A percentile compares a stretch with the other conserved stretches of the same genome.
Conservation (phyloP, 2,113 vertebrate species). For the Oryzias celebensis region DNA sequence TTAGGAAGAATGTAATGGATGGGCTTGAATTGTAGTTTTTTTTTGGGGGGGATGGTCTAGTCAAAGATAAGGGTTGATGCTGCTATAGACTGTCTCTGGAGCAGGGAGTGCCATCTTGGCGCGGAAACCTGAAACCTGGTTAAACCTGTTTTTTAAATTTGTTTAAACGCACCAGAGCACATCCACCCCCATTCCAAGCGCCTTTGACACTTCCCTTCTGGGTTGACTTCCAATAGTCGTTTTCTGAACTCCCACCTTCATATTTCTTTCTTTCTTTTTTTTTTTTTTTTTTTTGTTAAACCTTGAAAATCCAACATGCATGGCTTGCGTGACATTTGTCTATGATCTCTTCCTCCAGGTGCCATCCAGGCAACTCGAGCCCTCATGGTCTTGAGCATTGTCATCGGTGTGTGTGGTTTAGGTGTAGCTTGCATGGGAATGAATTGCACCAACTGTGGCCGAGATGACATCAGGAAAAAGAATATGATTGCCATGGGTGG, state of each 20-base stretch:
- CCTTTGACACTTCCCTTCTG: background rate
- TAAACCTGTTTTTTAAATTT: constrained; percentile 67
- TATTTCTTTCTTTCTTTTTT: too few relatives aligned
- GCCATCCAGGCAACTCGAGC: constrained; percentile 85
- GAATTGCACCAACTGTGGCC: constrained; percentile 89
- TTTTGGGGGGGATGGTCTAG: too few relatives aligned
- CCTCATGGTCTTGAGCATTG: constrained; percentile 84
- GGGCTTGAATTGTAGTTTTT: too few relatives aligned
- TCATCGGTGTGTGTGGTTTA: constrained; percentile 74
- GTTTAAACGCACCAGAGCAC: constrained; percentile 9
- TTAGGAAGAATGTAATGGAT: too few relatives aligned
- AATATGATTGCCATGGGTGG: constrained; percentile 83
- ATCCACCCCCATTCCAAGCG: background rate
- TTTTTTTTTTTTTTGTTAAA: too few relatives aligned
- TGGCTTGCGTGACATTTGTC: background rate
- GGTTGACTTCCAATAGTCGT: too few relatives aligned
- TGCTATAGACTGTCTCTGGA: background rate
- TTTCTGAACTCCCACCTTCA: too few relatives aligned
- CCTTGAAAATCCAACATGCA: too few relatives aligned
- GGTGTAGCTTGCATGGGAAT: constrained; percentile 84
- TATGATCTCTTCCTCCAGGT: constrained; percentile 58
- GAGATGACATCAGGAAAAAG: constrained; percentile 83
- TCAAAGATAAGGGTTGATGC: too few relatives aligned
- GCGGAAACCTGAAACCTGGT: constrained; percentile 70
- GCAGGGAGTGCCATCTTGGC: constrained; percentile 44